These are phyloP conservation scores for Uropsilus gracilis DNA, from an alignment of 2,113 vertebrate species.

Conservation along the genomic window DNA sequence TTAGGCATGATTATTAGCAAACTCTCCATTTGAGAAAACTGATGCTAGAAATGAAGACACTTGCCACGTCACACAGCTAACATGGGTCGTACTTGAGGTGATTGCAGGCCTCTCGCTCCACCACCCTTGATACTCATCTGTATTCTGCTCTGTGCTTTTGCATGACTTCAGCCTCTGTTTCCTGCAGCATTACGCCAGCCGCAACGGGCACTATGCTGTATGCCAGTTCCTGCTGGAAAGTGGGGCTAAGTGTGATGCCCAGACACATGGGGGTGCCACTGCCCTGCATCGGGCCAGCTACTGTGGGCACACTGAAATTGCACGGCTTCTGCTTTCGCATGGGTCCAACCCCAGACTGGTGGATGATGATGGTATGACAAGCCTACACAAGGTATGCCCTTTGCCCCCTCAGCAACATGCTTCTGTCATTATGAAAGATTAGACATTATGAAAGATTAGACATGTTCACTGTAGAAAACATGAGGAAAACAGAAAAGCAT, in stretches of 20 bases:
- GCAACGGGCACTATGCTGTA: slow-evolving; percentile 87
- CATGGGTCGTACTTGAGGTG: not conserved
- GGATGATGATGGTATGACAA: slow-evolving; percentile 89
- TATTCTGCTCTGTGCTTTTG: not conserved
- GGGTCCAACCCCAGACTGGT: slow-evolving; percentile 87
- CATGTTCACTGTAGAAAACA: not conserved
- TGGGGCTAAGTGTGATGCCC: slow-evolving; percentile 85
- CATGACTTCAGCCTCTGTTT: not conserved
- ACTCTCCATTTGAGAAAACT: not conserved
- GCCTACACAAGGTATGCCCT: slow-evolving; percentile 91
- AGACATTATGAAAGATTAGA: not conserved
- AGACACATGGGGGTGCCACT: slow-evolving; percentile 92
- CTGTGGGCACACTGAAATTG: slow-evolving; percentile 90
- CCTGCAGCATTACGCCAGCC: slow-evolving; percentile 94
- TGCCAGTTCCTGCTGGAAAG: slow-evolving; percentile 87
- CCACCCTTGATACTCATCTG: not conserved
- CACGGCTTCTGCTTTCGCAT: slow-evolving; percentile 86
- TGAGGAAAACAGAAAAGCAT: not conserved
- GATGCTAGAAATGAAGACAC: not conserved
- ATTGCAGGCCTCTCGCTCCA: accelerated
- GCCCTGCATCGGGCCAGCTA: slow-evolving; percentile 93
- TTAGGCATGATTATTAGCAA: not conserved
- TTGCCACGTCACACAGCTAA: not conserved
- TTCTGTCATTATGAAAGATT: not conserved
- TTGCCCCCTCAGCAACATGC: not conserved